Conservation (phyloP, 2,888 invertebrate species). For the Cristatella mucedo region DNA sequence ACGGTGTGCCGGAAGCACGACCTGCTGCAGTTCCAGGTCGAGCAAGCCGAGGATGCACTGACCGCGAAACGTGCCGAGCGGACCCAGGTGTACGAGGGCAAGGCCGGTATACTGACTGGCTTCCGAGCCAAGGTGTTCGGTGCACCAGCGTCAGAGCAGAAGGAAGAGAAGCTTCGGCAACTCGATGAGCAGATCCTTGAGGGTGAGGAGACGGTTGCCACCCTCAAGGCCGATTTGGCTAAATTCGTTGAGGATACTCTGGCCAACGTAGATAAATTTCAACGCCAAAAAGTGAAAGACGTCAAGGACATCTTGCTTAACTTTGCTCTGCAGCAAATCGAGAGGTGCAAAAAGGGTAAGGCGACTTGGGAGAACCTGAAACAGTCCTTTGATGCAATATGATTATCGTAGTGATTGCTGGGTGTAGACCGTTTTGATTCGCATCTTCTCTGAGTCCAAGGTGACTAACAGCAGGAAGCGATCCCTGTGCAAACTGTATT, state of each 20-base stretch:
- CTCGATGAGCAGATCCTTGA: conserved; percentile 33
- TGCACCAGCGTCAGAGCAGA: conserved; percentile 32
- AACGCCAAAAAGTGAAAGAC: conserved; percentile 34
- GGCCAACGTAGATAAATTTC: conserved; percentile 32
- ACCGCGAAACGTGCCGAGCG: conserved; percentile 41
- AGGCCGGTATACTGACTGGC: conserved; percentile 15
- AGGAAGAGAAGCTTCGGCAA: conserved; percentile 30
- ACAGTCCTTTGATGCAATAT: conserved; percentile 1
- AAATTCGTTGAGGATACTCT: conserved; percentile 28
- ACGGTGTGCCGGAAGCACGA: conserved; percentile 59
- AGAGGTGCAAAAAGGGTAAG: conserved; percentile 26
- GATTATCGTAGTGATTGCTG: no score
- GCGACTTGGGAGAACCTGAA: conserved; percentile 2
- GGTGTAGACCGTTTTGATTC: no score
- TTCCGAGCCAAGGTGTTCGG: conserved; percentile 35
- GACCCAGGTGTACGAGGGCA: conserved; percentile 25
- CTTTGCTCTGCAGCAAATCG: conserved; percentile 34
- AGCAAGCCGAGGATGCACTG: conserved; percentile 53
- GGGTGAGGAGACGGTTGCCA: conserved; percentile 24
- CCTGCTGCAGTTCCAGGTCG: conserved; percentile 53
- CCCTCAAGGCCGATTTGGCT: conserved; percentile 23
- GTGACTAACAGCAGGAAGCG: no score
- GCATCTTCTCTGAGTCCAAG: no score
- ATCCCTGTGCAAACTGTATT: no score
- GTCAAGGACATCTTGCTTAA: conserved; percentile 34